Evolutionary conservation across 1,140 invertebrate genomes (phyloP), one percentile per base, ranked within the genome.

Genomic region (Cyclargus thomasi): DNA sequence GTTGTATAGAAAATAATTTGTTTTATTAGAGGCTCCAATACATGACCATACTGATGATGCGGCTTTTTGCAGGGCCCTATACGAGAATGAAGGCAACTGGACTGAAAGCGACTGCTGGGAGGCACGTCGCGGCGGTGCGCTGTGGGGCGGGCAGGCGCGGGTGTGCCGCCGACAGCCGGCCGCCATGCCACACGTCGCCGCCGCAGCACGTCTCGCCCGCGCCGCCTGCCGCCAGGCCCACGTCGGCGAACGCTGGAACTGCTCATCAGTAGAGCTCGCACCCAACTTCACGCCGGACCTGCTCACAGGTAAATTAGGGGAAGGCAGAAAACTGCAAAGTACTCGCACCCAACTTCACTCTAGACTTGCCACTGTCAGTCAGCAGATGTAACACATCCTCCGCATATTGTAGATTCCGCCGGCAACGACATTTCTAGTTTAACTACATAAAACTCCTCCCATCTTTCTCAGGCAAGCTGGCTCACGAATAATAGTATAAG

Each of bases 171-270:
- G 93, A 0, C 89, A 92, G 62, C 92, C 92, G 1, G 91, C 95
- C 67, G 92, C 95, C 47, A 96, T 97, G 95, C 92, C 93, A 11
- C 94, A 94, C 74, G 92, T 97, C 59, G 93, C 93, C 16, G 92
- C 92, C 55, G 96, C 96, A 1, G 95, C 95, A 3, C 90, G 90
- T 18, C 88, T 95, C 62, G 92, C 95, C 0, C 91, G 94, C 17
- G 86, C 92, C 63, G 93, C 95, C 16, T 97, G 96, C 82, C 94
- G 95, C 79, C 91, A 92, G 65, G 92, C 94, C 1, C 96, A 97
- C 80, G 86, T 91, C 8, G 92, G 95, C 73, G 92, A 95, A 63
- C 91, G 96, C 63, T 97, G 96, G 96, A 97, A 97, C 85, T 97
- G 96, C 85, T 96, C 95, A 62, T 95, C 95, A 57, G 93, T 97